Conservation (phyloP, 2,797 vertebrate species). For the Botia kubotai region DNA sequence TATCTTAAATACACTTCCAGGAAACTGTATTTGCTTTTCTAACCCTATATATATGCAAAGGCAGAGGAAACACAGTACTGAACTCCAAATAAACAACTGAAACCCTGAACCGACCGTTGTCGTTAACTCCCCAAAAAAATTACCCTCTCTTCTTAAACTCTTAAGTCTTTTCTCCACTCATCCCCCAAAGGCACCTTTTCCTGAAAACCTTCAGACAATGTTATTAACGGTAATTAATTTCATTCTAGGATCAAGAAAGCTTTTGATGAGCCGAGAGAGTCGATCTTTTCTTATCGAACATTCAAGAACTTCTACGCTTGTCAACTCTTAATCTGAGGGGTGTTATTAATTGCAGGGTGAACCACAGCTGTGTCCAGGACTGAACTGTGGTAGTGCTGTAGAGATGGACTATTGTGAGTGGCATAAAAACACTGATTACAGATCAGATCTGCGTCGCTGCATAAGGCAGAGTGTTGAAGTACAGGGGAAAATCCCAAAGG, state of each 20-base stretch:
- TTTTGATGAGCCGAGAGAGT: conserved; percentile 23
- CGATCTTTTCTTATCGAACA: conserved; percentile 16
- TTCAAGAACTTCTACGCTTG: conserved; percentile 34
- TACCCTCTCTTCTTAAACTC: background rate
- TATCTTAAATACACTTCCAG: conserved; percentile 30
- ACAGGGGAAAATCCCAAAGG: conserved; percentile 12
- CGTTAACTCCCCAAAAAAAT: background rate
- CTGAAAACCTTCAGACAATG: conserved; percentile 19
- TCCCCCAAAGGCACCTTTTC: conserved; percentile 4
- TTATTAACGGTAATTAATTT: conserved; percentile 47
- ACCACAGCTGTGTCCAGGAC: conserved; percentile 33
- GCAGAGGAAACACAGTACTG: conserved; percentile 31
- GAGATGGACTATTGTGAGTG: conserved; percentile 18
- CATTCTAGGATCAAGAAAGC: conserved; percentile 40
- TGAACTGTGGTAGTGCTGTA: conserved; percentile 23
- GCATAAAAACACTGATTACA: conserved; percentile 46
- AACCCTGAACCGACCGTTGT: conserved; percentile 7
- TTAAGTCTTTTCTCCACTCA: conserved; percentile 13
- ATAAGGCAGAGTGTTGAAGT: conserved; percentile 26
- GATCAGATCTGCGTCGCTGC: conserved; percentile 21
- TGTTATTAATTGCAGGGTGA: conserved; percentile 49
- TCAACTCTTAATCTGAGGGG: conserved; percentile 44
- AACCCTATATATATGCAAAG: conserved; percentile 33
- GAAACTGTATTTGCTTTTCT: conserved; percentile 49
- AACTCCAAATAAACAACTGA: conserved; percentile 38